Conservation (phyloP, 2,113 vertebrate species). For the Rafetus swinhoei region DNA sequence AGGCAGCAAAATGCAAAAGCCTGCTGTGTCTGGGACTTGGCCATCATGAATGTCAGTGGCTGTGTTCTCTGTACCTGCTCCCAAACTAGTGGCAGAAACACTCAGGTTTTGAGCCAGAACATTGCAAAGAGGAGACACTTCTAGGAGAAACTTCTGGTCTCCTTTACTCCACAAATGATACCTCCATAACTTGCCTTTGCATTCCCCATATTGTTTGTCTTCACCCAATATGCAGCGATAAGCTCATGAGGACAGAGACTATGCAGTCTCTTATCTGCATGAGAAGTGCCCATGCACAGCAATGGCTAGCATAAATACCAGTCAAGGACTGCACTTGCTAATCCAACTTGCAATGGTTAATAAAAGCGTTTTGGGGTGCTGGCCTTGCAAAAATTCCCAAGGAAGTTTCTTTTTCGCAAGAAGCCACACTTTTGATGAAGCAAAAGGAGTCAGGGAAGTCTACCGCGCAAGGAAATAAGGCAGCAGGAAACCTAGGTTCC, state of each 20-base stretch:
- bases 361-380: background rate
- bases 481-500: background rate
- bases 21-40: background rate
- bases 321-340: background rate
- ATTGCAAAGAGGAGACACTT: background rate
- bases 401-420: background rate
- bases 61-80: fast-evolving
- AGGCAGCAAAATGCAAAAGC: background rate
- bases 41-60: fast-evolving
- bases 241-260: background rate
- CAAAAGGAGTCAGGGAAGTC: background rate
- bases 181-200: background rate
- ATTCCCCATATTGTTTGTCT: background rate
- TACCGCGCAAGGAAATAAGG: background rate
- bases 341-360: background rate
- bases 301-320: background rate
- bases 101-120: no score
- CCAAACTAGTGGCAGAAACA: background rate
- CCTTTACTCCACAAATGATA: background rate
- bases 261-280: background rate
- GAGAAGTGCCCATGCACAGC: background rate
- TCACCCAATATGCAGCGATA: background rate
- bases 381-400: background rate
- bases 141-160: background rate
- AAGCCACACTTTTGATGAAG: background rate